Percentiles rank a stretch among this genome's conserved stretches.
Evolutionary conservation across 2,113 vertebrate species (phyloP).

Genomic region (Erythrocebus patas): DNA sequence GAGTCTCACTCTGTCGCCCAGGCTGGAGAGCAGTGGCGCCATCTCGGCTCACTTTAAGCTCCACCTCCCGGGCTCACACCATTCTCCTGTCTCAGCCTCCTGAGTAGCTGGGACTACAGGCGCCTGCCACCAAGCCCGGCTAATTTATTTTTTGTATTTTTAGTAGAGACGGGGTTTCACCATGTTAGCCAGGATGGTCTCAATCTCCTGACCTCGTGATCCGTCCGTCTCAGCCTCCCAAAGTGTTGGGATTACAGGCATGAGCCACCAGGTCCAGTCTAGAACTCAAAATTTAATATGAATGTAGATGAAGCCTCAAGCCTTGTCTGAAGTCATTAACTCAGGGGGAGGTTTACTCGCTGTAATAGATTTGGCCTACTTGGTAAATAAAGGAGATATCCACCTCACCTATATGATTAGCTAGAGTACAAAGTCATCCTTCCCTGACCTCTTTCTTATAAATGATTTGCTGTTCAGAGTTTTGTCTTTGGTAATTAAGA

Average conservation of each 20-base stretch:
- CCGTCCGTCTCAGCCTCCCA: too few relatives aligned
- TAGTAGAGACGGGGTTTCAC: too few relatives aligned
- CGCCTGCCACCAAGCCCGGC: rapidly evolving
- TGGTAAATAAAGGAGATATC: neutral
- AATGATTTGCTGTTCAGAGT: neutral
- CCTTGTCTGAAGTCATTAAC: neutral
- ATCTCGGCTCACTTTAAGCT: too few relatives aligned
- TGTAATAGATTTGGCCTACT: neutral
- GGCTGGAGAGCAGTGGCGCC: too few relatives aligned
- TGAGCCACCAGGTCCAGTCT: too few relatives aligned
- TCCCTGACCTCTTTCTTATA: neutral
- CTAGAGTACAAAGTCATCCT: neutral
- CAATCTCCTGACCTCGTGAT: too few relatives aligned
- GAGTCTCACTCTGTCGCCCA: too few relatives aligned
- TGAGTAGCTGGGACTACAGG: too few relatives aligned
- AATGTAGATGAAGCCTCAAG: neutral
- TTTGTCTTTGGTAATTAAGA: neutral
- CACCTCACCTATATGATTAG: neutral
- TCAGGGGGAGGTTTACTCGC: neutral
- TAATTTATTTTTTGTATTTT: too few relatives aligned
- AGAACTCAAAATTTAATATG: neutral
- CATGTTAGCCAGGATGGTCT: too few relatives aligned
- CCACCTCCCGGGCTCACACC: rapidly evolving
- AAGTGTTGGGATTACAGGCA: too few relatives aligned
- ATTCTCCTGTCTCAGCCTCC: too few relatives aligned